Evolutionary conservation across 2,797 vertebrate genomes (phyloP).

Genomic region (Diplodus sargus): DNA sequence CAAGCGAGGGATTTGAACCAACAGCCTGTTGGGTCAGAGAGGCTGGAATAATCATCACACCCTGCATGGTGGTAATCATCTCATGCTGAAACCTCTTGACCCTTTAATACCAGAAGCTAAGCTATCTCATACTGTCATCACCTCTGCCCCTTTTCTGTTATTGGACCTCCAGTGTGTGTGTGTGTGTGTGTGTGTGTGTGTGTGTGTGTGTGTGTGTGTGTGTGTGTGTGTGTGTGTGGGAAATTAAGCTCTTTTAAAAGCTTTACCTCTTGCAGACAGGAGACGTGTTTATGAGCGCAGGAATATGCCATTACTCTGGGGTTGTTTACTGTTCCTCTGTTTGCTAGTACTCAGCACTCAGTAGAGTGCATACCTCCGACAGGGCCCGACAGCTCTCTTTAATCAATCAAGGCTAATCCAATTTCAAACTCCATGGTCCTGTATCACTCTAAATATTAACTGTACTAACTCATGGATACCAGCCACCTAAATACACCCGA

Average conservation of each 20-base stretch:
- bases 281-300: constrained; percentile 6
- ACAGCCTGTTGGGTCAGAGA: constrained; percentile 48
- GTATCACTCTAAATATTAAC: too few species aligned
- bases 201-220: constrained; percentile 7
- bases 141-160: constrained; percentile 40
- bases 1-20: constrained; percentile 59
- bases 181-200: constrained; percentile 20
- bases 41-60: constrained; percentile 63
- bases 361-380: too few species aligned
- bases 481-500: too few species aligned
- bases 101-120: constrained; percentile 63
- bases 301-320: background rate
- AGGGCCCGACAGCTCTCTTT: too few species aligned
- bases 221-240: constrained; percentile 13
- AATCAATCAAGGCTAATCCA: too few species aligned
- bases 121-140: constrained; percentile 49
- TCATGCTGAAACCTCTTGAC: constrained; percentile 56
- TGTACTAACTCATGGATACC: too few species aligned
- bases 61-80: constrained; percentile 58
- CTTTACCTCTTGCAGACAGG: background rate
- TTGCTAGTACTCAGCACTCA: too few species aligned
- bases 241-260: constrained; percentile 11
- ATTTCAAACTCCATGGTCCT: too few species aligned
- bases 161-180: constrained; percentile 26
- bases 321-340: too few species aligned